Evolutionary conservation across 2,113 vertebrate genomes (phyloP).

Genomic region (Sylvietta virens): DNA sequence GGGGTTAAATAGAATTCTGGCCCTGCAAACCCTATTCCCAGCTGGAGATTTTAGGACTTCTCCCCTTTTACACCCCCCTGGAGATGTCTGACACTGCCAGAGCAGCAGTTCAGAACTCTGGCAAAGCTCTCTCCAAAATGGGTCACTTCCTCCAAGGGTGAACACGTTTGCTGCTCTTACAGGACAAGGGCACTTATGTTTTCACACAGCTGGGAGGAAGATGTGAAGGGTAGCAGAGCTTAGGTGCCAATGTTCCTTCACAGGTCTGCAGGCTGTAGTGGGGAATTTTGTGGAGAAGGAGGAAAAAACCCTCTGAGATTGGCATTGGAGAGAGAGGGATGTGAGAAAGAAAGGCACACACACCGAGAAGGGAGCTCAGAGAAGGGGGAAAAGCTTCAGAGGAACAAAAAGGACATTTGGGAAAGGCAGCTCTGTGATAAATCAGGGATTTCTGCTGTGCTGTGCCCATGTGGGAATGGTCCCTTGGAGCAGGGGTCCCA

Average conservation of each 20-base stretch:
- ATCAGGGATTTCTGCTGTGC: background rate
- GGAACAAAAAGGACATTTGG: background rate
- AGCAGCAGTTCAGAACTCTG: background rate
- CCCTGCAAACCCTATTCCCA: background rate
- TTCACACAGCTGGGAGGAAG: background rate
- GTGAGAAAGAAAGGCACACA: background rate
- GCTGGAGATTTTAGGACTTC: background rate
- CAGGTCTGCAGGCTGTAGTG: background rate
- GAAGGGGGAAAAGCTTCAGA: background rate
- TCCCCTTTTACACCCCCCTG: background rate
- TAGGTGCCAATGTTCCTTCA: background rate
- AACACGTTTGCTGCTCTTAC: background rate
- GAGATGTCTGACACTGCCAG: background rate
- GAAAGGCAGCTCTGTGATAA: background rate
- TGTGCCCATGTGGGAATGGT: background rate
- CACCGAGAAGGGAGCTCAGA: fast-evolving
- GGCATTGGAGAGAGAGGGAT: background rate
- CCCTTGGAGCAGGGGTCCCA: background rate
- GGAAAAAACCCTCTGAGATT: background rate
- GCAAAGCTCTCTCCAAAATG: background rate
- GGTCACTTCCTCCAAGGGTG: background rate
- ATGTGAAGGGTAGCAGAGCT: background rate
- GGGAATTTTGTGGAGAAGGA: background rate
- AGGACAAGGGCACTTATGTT: background rate
- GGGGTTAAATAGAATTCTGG: background rate